These are phyloP conservation scores for Osmoderma eremita DNA, from an alignment of 2,888 invertebrate genomes.

Conservation along the genomic window DNA sequence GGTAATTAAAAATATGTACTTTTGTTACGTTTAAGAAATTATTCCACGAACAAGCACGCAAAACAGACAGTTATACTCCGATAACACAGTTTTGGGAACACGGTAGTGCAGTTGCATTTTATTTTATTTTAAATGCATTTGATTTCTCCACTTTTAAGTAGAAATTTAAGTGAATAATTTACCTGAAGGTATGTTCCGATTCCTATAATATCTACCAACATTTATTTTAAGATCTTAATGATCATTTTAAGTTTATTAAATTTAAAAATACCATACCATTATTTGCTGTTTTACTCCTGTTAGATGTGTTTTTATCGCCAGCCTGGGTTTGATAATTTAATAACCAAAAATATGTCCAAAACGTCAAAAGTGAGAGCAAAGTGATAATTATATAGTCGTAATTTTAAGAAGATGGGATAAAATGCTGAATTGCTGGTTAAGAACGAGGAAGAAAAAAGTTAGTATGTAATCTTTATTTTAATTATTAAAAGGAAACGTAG, in stretches of 20 bases:
- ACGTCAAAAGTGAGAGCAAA: slow-evolving; percentile 15
- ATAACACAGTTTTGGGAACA: neutral
- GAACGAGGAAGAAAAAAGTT: slow-evolving; percentile 29
- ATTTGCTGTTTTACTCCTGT: no score
- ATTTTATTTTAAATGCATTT: neutral
- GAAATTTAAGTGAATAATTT: neutral
- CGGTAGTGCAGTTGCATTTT: neutral
- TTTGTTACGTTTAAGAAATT: slow-evolving; percentile 1
- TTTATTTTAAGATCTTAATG: neutral
- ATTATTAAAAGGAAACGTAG: neutral
- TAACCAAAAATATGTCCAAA: slow-evolving; percentile 4
- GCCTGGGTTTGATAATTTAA: neutral
- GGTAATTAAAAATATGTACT: neutral
- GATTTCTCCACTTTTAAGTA: neutral
- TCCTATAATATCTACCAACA: neutral
- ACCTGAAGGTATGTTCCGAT: neutral
- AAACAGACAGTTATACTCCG: slow-evolving; percentile 4
- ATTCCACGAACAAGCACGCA: neutral
- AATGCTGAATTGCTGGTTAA: slow-evolving; percentile 22
- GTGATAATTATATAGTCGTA: slow-evolving; percentile 14
- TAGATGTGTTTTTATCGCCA: no score
- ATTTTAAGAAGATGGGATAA: neutral
- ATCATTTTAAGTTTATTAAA: no score
- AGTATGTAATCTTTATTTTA: slow-evolving; percentile 34
- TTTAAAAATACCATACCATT: no score